Evolutionary conservation across 2,797 vertebrate species (phyloP).

Genomic region (Dipus sagitta): DNA sequence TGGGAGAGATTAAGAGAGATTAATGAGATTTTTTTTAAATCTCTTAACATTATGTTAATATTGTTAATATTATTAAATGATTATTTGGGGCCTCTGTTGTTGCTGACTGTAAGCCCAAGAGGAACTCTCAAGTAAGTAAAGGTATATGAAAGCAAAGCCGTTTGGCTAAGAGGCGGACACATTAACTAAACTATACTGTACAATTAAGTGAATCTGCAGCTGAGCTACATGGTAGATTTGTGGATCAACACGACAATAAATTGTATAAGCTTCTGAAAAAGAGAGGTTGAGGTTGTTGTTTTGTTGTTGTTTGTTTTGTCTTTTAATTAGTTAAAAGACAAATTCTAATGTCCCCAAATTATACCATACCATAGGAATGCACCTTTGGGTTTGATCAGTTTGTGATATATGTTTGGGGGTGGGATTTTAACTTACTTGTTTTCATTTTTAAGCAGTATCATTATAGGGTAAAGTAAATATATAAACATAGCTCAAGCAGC

Average conservation of each 20-base stretch:
- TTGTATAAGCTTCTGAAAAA: slow-evolving; percentile 49
- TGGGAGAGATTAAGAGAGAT: slow-evolving; percentile 43
- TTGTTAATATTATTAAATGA: slow-evolving; percentile 17
- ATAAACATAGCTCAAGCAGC: slow-evolving; percentile 9
- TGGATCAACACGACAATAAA: slow-evolving; percentile 12
- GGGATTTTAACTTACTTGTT: slow-evolving; percentile 26
- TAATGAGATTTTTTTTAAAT: slow-evolving; percentile 51
- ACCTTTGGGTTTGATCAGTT: slow-evolving; percentile 41
- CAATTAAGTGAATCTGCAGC: slow-evolving; percentile 56
- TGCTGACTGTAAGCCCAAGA: slow-evolving; percentile 17
- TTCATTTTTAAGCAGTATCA: slow-evolving; percentile 43
- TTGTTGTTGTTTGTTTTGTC: neutral
- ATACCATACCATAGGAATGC: neutral
- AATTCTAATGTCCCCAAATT: slow-evolving; percentile 28
- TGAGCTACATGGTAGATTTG: slow-evolving; percentile 51
- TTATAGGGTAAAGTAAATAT: slow-evolving; percentile 29
- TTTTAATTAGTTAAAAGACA: neutral
- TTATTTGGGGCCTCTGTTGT: slow-evolving; percentile 31
- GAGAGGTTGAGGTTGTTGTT: neutral
- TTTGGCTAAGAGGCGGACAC: slow-evolving; percentile 20
- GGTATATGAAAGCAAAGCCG: slow-evolving; percentile 37
- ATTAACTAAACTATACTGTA: slow-evolving; percentile 47
- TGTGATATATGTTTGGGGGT: slow-evolving; percentile 40
- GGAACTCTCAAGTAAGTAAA: slow-evolving; percentile 34
- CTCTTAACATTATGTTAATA: slow-evolving; percentile 26